Base-by-base conservation (phyloP, 1,140 invertebrate genomes). In the Asobara japonica region DNA sequence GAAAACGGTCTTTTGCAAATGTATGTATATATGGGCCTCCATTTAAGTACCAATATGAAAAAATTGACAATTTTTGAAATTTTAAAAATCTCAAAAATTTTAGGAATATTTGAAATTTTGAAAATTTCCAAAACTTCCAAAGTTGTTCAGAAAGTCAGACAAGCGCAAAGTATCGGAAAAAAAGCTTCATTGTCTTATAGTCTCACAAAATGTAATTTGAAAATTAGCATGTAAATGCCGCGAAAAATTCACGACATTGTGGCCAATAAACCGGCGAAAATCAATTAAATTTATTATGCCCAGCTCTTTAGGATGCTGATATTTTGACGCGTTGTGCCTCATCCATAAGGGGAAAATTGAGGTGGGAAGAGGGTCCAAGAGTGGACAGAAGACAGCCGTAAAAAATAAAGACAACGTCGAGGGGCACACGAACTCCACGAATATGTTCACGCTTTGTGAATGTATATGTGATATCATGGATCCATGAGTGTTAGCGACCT, bases 401-500 rank as follows among this genome's bases (percentile, higher is more conserved):
- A 62, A 62, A 62, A 66, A 66, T 45, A 48, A 66, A 66, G 25
- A 66, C 20, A 11, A 45, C 18, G 60, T 27, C 60, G 38, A 69
- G 31, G 16, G 45, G 45, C 38, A 65, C 38, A 38, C 69, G 69
- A 25, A 31, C 11, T 66, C 33, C 48, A 70, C 72, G 70, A 71
- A 56, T 62, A 73, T 38, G 18, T 38, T 27, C 18, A 51, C 22
- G 16, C 41, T 56, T 48, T 56, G 69, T 41, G 61, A 45, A 66
- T 66, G 27, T 16, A 18, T 66, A 13, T n/a, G 25, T 41, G 16
- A 25, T 25, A 70, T 38, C 33, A 62, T n/a, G 18, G 66, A 74
- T 10, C 0, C 20, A n/a, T 16, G 72, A 71, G 78, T 82, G 81
- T 83, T 82, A 75, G 80, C 71, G 79, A 72, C 78, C 75, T 86